Percentiles rank a stretch among this genome's conserved stretches.
Conservation (phyloP, 30 jellyfish, hydroid and myxozoan genomes). For the Aurelia aurita region DNA sequence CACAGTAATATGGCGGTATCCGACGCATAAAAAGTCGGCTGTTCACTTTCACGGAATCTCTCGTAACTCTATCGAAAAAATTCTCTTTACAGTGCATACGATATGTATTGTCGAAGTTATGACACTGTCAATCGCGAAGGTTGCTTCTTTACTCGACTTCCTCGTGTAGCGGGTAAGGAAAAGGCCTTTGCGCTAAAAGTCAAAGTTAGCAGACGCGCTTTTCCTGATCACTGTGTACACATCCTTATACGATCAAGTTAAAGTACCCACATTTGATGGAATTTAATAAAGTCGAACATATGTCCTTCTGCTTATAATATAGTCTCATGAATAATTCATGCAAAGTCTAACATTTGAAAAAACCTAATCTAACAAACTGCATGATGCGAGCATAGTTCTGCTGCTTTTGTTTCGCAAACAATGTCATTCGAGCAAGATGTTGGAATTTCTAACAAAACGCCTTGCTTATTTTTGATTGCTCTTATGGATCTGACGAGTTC, state of each 20-base stretch:
- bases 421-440: slow-evolving; percentile 68
- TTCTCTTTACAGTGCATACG: no score
- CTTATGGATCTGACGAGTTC: slow-evolving; percentile 31
- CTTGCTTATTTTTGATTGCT: slow-evolving; percentile 52
- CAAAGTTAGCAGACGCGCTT: slow-evolving; percentile 58
- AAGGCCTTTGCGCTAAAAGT: slow-evolving; percentile 67
- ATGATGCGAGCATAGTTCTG: slow-evolving; percentile 59
- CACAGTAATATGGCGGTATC: no score
- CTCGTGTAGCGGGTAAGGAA: slow-evolving; percentile 55
- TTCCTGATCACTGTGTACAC: slow-evolving; percentile 77
- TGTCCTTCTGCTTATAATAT: slow-evolving; percentile 81
- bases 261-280: slow-evolving; percentile 74
- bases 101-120: background rate
- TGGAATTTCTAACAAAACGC: slow-evolving; percentile 56
- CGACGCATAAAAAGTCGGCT: no score
- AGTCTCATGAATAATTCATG: slow-evolving; percentile 60
- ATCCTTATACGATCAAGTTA: slow-evolving; percentile 72
- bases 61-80: background rate
- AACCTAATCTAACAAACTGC: slow-evolving; percentile 79
- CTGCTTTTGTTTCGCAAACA: slow-evolving; percentile 44
- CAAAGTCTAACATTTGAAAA: slow-evolving; percentile 72
- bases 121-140: background rate
- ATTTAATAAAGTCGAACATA: slow-evolving; percentile 73
- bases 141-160: background rate
- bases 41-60: no score